These are phyloP conservation scores for Molossus molossus DNA, from an alignment of 2,797 vertebrate genomes.

Conservation along the genomic window DNA sequence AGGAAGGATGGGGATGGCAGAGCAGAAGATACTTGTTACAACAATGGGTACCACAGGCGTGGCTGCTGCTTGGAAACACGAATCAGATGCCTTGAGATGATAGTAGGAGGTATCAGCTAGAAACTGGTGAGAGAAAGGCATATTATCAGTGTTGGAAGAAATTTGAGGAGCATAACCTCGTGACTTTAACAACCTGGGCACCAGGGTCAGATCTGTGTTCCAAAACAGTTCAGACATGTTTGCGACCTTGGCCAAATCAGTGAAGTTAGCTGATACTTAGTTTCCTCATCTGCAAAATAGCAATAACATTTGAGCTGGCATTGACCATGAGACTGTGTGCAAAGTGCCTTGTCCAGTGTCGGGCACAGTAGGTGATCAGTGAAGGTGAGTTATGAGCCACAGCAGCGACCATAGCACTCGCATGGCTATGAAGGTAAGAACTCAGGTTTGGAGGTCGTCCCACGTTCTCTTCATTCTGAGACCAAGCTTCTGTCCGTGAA, in stretches of 20 bases:
- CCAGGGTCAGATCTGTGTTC: not conserved
- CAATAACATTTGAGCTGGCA: not conserved
- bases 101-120: too few species aligned
- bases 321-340: not conserved
- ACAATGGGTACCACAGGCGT: rapidly evolving
- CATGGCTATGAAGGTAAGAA: not conserved
- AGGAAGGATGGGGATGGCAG: not conserved
- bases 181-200: not conserved
- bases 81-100: not conserved
- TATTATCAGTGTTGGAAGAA: not conserved
- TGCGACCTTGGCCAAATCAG: not conserved
- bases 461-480: not conserved
- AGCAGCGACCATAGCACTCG: not conserved
- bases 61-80: not conserved
- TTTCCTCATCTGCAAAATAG: not conserved
- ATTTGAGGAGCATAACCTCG: not conserved
- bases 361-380: not conserved
- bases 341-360: not conserved
- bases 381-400: not conserved
- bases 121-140: not conserved
- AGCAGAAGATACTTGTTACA: not conserved
- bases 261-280: not conserved
- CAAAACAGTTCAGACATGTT: not conserved
- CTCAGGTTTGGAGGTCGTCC: not conserved
- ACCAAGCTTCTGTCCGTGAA: not conserved